Percentiles rank a stretch among this genome's conserved stretches.
Evolutionary conservation across 2,888 invertebrate genomes (phyloP).

Genomic region (Ceratothoa steindachneri): DNA sequence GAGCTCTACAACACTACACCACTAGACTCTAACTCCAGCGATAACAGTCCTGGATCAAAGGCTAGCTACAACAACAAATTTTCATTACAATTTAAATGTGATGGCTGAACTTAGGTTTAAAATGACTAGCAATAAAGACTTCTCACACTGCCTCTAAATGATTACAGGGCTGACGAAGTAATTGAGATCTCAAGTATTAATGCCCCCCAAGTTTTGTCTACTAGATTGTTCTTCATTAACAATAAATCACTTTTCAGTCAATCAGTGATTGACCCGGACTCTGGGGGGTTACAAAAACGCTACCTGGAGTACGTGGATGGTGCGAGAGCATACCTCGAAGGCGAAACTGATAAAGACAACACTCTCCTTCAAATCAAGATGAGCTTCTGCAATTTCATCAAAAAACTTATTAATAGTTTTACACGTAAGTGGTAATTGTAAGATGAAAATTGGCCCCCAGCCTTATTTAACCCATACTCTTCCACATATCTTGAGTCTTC

Average conservation of each 20-base stretch:
- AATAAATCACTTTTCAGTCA: constrained; percentile 58
- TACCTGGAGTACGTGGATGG: constrained; percentile 95
- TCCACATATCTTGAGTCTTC: background rate
- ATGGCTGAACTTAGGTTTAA: no score
- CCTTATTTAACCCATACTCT: background rate
- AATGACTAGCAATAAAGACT: no score
- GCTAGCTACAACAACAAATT: no score
- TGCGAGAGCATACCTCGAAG: constrained; percentile 81
- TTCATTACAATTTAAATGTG: no score
- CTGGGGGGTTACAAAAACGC: constrained; percentile 76
- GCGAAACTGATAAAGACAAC: constrained; percentile 89
- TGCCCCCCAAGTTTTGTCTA: no score
- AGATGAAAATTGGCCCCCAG: no score
- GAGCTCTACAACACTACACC: no score
- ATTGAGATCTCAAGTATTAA: no score
- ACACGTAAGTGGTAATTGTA: constrained; percentile 66
- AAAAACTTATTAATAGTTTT: constrained; percentile 89
- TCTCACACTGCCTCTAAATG: no score
- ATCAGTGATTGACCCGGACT: constrained; percentile 75
- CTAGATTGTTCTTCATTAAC: background rate
- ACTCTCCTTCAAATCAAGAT: constrained; percentile 82
- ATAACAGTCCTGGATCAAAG: no score
- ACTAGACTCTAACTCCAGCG: no score
- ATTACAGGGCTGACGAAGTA: no score
- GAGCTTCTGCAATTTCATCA: constrained; percentile 89